phyloP scores from a whole-genome alignment of 2,113 vertebrate species.

The Cacatua alba region DNA sequence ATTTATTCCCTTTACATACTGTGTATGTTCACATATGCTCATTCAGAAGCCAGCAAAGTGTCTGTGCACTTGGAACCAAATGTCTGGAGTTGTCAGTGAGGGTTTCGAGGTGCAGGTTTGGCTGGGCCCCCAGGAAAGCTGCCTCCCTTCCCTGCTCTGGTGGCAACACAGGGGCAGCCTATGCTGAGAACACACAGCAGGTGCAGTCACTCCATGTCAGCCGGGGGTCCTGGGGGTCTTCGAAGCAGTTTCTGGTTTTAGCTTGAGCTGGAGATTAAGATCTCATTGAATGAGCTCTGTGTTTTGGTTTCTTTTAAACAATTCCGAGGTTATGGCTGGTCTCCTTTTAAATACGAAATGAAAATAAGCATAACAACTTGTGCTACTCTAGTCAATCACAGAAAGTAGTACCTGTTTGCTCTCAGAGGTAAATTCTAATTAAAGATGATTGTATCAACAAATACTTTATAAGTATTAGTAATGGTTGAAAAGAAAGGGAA shows the following conservation, averaged over 20 bases:
- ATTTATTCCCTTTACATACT: not conserved
- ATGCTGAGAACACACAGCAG: accelerated
- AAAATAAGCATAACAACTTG: not conserved
- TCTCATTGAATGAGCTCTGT: not conserved
- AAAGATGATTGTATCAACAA: not conserved
- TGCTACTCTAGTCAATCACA: not conserved
- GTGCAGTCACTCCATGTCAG: accelerated
- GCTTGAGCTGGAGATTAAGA: not conserved
- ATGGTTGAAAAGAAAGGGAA: not conserved
- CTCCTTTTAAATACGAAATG: not conserved
- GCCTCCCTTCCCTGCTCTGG: accelerated
- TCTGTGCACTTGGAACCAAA: accelerated
- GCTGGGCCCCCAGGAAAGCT: not conserved
- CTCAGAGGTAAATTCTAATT: not conserved
- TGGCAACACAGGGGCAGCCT: accelerated
- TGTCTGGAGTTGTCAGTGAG: not conserved
- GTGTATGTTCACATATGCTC: accelerated
- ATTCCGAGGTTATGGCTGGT: not conserved
- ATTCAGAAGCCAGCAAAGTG: not conserved
- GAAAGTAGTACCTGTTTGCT: accelerated
- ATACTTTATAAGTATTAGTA: not conserved
- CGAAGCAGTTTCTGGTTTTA: not conserved
- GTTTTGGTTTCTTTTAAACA: not conserved
- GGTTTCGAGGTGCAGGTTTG: not conserved
- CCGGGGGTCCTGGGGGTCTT: accelerated